Conservation (phyloP, 2,113 vertebrate species). For the Protomyctophum bolini region DNA sequence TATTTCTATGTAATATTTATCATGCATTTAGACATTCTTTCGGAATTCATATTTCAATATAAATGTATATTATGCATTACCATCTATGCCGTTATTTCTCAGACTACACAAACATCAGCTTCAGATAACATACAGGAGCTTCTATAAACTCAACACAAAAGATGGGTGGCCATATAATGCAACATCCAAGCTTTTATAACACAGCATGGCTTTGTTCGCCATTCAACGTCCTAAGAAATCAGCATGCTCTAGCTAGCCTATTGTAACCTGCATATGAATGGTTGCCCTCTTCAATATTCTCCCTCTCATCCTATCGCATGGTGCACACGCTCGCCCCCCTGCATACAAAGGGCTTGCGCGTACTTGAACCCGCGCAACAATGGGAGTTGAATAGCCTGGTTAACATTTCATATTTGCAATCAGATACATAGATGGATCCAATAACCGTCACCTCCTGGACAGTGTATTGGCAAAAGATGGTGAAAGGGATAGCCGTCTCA, state of each 20-base stretch:
- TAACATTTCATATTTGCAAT: conserved; percentile 80
- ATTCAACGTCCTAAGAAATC: conserved; percentile 30
- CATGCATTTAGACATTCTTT: too few species aligned
- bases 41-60: too few species aligned
- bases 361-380: conserved; percentile 68
- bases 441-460: conserved; percentile 72
- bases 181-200: conserved; percentile 20
- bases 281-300: conserved; percentile 43
- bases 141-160: conserved; percentile 28
- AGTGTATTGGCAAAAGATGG: conserved; percentile 23
- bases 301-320: conserved; percentile 43
- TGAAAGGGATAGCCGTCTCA: conserved; percentile 21
- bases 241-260: neutral
- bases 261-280: conserved; percentile 43
- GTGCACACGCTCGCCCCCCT: conserved; percentile 35
- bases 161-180: neutral
- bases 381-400: conserved; percentile 61
- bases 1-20: too few species aligned
- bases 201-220: conserved; percentile 21
- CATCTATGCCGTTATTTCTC: too few species aligned
- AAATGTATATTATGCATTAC: too few species aligned
- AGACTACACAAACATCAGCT: too few species aligned
- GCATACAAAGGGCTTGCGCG: conserved; percentile 62
- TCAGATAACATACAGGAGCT: neutral
- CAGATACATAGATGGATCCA: conserved; percentile 76